Evolutionary conservation across 1,140 invertebrate species (phyloP).

Genomic region (Meloidogyne exigua): DNA sequence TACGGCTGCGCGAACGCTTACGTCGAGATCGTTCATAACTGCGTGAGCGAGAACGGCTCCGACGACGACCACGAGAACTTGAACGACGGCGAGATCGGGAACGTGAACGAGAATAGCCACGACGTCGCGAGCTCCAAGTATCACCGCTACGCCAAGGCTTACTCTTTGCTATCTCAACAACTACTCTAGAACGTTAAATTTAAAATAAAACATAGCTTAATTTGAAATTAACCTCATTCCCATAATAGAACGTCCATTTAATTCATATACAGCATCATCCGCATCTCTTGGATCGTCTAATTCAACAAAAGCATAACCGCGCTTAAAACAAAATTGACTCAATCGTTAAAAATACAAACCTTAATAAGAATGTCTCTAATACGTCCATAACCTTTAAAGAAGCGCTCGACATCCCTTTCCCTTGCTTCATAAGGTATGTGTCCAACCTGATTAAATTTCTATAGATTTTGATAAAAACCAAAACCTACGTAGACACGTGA

Average conservation of each 20-base stretch:
- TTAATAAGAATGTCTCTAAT: conserved; percentile 55
- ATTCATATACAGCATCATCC: conserved; percentile 48
- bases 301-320: conserved; percentile 49
- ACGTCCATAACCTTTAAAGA: conserved; percentile 49
- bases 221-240: conserved; percentile 41
- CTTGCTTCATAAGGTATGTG: conserved; percentile 48
- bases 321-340: conserved; percentile 16
- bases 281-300: conserved; percentile 39
- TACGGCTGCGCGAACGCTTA: neutral
- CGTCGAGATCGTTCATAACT: conserved; percentile 22
- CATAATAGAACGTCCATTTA: conserved; percentile 48
- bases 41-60: conserved; percentile 20
- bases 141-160: conserved; percentile 35
- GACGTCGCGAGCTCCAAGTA: conserved; percentile 30
- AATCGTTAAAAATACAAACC: neutral
- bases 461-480: neutral
- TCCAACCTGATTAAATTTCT: conserved; percentile 38
- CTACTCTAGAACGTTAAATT: conserved; percentile 34
- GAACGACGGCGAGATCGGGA: conserved; percentile 28
- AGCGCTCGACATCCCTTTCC: conserved; percentile 47
- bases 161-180: conserved; percentile 51
- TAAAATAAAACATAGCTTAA: conserved; percentile 17
- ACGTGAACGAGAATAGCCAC: conserved; percentile 22
- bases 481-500: neutral
- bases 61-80: conserved; percentile 20